Evolutionary conservation across 2,113 vertebrate genomes (phyloP).

Genomic region (Marcusenius ussheri): DNA sequence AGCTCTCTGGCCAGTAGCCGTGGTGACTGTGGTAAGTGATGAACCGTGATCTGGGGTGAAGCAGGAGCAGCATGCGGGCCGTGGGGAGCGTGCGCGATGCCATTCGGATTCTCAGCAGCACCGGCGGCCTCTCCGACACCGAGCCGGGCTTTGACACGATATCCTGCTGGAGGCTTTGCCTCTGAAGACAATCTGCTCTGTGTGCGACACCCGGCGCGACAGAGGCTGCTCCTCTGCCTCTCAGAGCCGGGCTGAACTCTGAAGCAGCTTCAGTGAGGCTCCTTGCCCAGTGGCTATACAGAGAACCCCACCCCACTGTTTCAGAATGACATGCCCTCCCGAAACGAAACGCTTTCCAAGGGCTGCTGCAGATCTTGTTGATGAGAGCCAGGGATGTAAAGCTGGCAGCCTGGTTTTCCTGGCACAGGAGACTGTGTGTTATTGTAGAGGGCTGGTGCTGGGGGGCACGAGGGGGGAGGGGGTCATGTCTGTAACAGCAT

Average conservation of each 20-base stretch:
- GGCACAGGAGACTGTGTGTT: neutral
- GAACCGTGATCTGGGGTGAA: neutral
- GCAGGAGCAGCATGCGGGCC: too few species aligned
- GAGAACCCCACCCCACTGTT: neutral
- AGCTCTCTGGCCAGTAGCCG: neutral
- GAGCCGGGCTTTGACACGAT: neutral
- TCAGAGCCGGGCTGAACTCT: neutral
- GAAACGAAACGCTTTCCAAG: neutral
- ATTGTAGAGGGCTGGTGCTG: neutral
- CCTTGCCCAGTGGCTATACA: neutral
- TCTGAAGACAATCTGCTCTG: neutral
- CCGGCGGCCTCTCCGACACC: too few species aligned
- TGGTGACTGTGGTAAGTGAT: neutral
- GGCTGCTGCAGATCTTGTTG: neutral
- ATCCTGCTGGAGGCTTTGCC: neutral
- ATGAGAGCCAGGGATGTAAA: neutral
- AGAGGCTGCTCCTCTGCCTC: neutral
- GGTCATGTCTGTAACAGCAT: neutral
- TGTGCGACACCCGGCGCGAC: too few species aligned
- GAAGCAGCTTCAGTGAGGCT: too few species aligned
- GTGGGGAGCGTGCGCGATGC: too few species aligned
- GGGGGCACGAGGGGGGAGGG: neutral
- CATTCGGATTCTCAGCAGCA: neutral
- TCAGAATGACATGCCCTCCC: neutral
- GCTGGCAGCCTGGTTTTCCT: neutral